Evolutionary conservation across 2,797 vertebrate species (phyloP).

Genomic region (Dipus sagitta): DNA sequence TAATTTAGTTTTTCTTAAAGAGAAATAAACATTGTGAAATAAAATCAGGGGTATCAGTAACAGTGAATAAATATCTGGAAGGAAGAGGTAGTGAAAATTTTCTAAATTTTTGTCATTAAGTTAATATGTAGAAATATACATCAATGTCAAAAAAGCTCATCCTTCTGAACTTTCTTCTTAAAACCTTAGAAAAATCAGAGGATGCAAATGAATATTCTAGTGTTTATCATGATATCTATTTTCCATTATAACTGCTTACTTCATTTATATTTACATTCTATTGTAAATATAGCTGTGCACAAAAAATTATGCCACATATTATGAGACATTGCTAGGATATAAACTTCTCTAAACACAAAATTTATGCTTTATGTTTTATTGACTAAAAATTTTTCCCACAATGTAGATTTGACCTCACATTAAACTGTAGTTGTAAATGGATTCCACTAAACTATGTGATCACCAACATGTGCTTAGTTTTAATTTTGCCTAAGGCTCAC

Average conservation of each 20-base stretch:
- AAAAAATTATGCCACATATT: background rate
- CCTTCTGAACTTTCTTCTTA: background rate
- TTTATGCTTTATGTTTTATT: background rate
- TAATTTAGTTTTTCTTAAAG: slow-evolving; percentile 34
- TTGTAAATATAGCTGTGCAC: background rate
- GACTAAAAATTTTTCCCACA: background rate
- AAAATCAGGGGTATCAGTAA: slow-evolving; percentile 73
- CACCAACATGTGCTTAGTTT: background rate
- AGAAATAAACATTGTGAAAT: slow-evolving; percentile 73
- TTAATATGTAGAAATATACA: slow-evolving; percentile 37
- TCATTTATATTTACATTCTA: background rate
- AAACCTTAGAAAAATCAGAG: background rate
- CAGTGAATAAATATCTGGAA: slow-evolving; percentile 67
- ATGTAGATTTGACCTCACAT: background rate
- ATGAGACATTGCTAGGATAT: background rate
- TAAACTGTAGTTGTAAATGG: background rate
- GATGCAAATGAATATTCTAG: background rate
- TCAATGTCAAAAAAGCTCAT: slow-evolving; percentile 66
- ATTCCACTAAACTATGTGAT: background rate
- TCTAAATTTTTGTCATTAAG: slow-evolving; percentile 64
- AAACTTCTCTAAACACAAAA: background rate
- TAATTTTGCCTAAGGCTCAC: background rate
- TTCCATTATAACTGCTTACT: background rate
- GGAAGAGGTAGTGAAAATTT: slow-evolving; percentile 71
- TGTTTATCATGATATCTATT: background rate